phyloP scores from a whole-genome alignment of 2,888 invertebrate species.

The Diogma glabrata region DNA sequence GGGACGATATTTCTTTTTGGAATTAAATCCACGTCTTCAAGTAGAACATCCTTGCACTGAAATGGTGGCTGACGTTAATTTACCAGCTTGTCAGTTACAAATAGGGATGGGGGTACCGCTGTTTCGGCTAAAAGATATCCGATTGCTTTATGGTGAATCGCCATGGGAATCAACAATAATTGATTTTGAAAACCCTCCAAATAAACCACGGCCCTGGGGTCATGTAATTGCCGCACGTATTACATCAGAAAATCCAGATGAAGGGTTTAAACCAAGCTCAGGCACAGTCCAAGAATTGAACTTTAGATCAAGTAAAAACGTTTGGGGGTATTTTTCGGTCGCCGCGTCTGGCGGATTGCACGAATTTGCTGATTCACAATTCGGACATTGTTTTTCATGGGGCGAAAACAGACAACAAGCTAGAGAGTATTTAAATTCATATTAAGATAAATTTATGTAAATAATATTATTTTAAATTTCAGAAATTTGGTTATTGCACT shows the following conservation, averaged over 20 bases:
- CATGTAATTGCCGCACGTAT: constrained; percentile 98
- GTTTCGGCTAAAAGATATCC: constrained; percentile 90
- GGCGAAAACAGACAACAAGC: constrained; percentile 95
- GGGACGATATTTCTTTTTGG: constrained; percentile 89
- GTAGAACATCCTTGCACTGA: constrained; percentile 99
- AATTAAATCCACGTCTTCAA: constrained; percentile 93
- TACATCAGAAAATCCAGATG: constrained; percentile 97
- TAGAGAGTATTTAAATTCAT: no score
- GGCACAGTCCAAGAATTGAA: constrained; percentile 97
- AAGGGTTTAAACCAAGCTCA: constrained; percentile 96
- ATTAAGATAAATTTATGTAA: no score
- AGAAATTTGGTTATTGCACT: constrained; percentile 92
- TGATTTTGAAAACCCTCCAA: constrained; percentile 77
- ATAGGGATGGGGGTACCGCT: constrained; percentile 97
- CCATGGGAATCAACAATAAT: constrained; percentile 80
- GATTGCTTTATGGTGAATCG: constrained; percentile 83
- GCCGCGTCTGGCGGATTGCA: constrained; percentile 96
- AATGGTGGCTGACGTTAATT: constrained; percentile 97
- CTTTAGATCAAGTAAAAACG: constrained; percentile 97
- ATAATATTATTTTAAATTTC: no score
- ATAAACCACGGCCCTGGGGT: constrained; percentile 85
- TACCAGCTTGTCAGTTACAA: constrained; percentile 97
- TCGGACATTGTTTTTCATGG: constrained; percentile 99
- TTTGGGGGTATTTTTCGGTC: constrained; percentile 99
- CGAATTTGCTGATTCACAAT: constrained; percentile 99